Conservation (phyloP, 1,140 invertebrate species). For the Drosophila neocordata region DNA sequence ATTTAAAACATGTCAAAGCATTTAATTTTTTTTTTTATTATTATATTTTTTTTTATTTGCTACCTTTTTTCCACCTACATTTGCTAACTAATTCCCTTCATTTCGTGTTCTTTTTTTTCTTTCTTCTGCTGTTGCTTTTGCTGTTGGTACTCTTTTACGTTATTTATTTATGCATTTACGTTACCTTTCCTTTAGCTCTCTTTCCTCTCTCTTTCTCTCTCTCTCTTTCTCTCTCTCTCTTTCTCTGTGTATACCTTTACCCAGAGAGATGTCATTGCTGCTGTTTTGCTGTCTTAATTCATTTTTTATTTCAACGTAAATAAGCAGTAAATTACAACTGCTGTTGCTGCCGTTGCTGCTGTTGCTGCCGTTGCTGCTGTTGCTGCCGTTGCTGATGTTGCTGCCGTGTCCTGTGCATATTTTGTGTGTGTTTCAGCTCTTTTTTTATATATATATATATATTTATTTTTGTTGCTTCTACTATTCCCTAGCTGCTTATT, state of each 20-base stretch:
- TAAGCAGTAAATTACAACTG: conserved; percentile 78
- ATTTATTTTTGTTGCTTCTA: not conserved
- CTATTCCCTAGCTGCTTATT: conserved; percentile 47
- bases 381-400: conserved; percentile 19
- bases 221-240: not conserved
- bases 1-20: conserved; percentile 69
- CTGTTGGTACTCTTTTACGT: conserved; percentile 20
- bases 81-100: conserved; percentile 4
- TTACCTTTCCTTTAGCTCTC: not conserved
- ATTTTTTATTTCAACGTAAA: conserved; percentile 77
- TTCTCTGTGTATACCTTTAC: not conserved
- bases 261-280: conserved; percentile 44
- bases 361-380: conserved; percentile 32
- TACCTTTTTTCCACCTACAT: conserved; percentile 10
- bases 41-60: conserved; percentile 30
- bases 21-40: conserved; percentile 50
- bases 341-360: conserved; percentile 23
- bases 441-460: too few relatives aligned
- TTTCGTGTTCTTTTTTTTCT: not conserved
- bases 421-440: conserved; percentile 39
- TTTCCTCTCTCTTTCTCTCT: too few relatives aligned
- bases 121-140: not conserved
- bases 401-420: conserved; percentile 53
- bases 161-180: conserved; percentile 69
- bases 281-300: conserved; percentile 70